Percentiles rank a stretch among this genome's conserved stretches.
Conservation (phyloP, 1,140 invertebrate genomes). For the Musca domestica region DNA sequence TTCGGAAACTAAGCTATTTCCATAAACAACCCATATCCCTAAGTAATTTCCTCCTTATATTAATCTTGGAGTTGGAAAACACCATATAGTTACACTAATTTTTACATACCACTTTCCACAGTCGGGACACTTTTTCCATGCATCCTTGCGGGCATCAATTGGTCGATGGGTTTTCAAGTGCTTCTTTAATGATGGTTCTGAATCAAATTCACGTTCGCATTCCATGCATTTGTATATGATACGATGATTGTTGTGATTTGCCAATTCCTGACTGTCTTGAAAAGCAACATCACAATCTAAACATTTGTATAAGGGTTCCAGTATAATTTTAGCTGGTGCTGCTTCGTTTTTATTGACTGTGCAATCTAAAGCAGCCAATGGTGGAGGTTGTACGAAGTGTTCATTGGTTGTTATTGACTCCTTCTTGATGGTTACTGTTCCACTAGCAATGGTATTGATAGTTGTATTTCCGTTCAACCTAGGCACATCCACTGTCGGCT, state of each 20-base stretch:
- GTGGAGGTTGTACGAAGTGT: not conserved
- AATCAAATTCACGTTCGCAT: conserved; percentile 46
- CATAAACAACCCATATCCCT: too few relatives aligned
- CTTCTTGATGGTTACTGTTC: not conserved
- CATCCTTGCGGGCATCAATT: conserved; percentile 43
- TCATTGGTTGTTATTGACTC: not conserved
- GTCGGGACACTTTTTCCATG: conserved; percentile 55
- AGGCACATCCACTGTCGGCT: not conserved
- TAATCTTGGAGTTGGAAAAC: not conserved
- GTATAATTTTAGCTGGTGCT: not conserved
- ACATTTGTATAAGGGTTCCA: conserved; percentile 36
- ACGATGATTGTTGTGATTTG: conserved; percentile 39
- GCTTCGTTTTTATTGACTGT: not conserved
- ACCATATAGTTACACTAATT: not conserved
- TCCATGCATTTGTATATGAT: conserved; percentile 43
- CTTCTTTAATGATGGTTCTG: conserved; percentile 43
- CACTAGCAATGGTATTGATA: not conserved
- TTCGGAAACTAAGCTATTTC: too few relatives aligned
- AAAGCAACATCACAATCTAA: conserved; percentile 46
- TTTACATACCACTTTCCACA: conserved; percentile 58
- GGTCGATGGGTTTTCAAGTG: conserved; percentile 48
- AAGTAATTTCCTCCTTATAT: too few relatives aligned
- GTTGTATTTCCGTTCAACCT: not conserved
- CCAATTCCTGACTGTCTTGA: conserved; percentile 35
- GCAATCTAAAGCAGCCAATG: not conserved